A percentile compares a stretch with the other conserved stretches of the same genome.
Evolutionary conservation across 2,797 vertebrate genomes (phyloP).

Genomic region (Acomys russatus): DNA sequence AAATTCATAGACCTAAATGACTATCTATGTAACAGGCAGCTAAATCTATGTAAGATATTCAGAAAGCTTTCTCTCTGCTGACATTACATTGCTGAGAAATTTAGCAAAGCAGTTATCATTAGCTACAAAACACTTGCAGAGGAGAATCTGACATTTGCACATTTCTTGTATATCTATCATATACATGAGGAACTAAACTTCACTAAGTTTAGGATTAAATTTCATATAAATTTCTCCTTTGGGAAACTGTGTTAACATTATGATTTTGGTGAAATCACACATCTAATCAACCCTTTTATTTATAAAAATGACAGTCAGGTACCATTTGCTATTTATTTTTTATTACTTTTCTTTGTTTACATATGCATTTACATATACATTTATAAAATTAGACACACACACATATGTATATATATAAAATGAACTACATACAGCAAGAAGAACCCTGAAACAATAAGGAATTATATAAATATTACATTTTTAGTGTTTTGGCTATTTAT

Average conservation of each 20-base stretch:
- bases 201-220: constrained; percentile 19
- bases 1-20: neutral
- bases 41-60: neutral
- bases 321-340: neutral
- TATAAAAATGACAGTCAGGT: constrained; percentile 38
- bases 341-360: no score
- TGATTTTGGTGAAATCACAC: neutral
- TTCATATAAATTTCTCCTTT: neutral
- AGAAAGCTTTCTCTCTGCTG: constrained; percentile 6
- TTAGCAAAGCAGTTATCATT: neutral
- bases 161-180: neutral
- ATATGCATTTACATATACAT: no score
- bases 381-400: no score
- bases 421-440: no score
- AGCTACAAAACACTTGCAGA: constrained; percentile 40
- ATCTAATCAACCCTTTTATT: constrained; percentile 60
- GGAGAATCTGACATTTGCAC: neutral
- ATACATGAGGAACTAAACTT: constrained; percentile 40
- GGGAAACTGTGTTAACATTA: neutral
- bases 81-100: neutral
- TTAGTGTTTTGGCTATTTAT: no score
- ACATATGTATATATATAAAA: no score
- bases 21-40: neutral
- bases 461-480: no score
- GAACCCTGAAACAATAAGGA: no score